A percentile compares a stretch with the other conserved stretches of the same genome.
Evolutionary conservation across 2,888 invertebrate species (phyloP).

Genomic region (Amphipoea lucens): DNA sequence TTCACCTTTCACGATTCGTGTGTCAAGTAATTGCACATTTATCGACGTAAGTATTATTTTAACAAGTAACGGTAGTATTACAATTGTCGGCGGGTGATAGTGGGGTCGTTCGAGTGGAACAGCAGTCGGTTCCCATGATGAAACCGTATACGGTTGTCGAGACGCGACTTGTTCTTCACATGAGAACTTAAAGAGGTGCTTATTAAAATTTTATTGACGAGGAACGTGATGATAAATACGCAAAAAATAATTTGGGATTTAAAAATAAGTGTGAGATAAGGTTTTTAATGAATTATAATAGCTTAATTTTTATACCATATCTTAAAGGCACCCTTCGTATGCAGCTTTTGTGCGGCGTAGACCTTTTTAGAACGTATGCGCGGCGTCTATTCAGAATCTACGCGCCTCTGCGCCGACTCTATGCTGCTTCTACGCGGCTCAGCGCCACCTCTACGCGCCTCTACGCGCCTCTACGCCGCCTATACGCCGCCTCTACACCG

Average conservation of each 20-base stretch:
- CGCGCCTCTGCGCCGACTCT: background rate
- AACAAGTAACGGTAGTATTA: slow-evolving; percentile 74
- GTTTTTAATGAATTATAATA: background rate
- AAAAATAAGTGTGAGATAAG: background rate
- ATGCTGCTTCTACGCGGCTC: background rate
- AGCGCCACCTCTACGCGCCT: background rate
- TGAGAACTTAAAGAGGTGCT: slow-evolving; percentile 44
- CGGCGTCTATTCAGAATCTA: background rate
- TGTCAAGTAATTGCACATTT: slow-evolving; percentile 54
- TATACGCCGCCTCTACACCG: background rate
- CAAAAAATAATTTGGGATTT: background rate
- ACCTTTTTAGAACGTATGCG: background rate
- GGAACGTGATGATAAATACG: background rate
- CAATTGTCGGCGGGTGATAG: slow-evolving; percentile 70
- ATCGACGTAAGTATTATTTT: slow-evolving; percentile 48
- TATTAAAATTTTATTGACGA: slow-evolving; percentile 13
- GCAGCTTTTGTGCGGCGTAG: no score
- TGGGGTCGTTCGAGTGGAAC: slow-evolving; percentile 75
- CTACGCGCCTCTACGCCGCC: background rate
- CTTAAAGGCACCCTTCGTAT: background rate
- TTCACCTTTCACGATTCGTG: slow-evolving; percentile 24
- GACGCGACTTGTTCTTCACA: slow-evolving; percentile 58
- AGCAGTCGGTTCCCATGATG: slow-evolving; percentile 79
- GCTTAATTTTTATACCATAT: background rate
- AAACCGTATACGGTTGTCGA: slow-evolving; percentile 79